These are phyloP conservation scores for Pluvianellus socialis DNA, from an alignment of 2,113 vertebrate genomes.

Conservation along the genomic window DNA sequence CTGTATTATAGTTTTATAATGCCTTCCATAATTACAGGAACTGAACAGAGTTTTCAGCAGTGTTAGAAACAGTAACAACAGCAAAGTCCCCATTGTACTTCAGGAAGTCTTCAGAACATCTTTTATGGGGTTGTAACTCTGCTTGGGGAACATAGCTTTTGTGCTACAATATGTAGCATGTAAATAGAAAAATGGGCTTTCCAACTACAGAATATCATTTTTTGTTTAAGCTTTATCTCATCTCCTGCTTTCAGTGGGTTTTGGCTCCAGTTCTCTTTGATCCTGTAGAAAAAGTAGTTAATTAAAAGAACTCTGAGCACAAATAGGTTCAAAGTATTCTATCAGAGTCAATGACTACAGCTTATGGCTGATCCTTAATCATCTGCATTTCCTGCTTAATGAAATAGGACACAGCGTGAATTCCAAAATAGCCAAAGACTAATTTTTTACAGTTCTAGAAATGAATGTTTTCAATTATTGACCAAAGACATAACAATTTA, in stretches of 20 bases:
- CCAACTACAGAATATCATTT: background rate
- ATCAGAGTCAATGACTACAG: constrained; percentile 22
- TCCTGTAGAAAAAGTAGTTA: constrained; percentile 5
- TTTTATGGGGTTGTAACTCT: background rate
- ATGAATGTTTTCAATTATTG: constrained; percentile 48
- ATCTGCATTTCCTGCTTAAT: constrained; percentile 38
- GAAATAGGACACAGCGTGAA: background rate
- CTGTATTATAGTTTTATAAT: background rate
- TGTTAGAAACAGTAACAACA: background rate
- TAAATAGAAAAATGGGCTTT: background rate
- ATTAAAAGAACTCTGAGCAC: constrained; percentile 20
- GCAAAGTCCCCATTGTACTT: background rate
- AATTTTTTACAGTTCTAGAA: constrained; percentile 13
- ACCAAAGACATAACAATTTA: constrained; percentile 51
- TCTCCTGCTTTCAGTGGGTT: background rate
- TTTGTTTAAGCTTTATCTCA: constrained; percentile 1
- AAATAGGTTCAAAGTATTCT: constrained; percentile 36
- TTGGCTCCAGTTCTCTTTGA: background rate
- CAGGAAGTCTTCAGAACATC: background rate
- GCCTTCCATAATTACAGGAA: background rate
- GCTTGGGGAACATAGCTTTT: background rate
- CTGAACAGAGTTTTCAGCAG: background rate
- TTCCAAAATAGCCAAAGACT: constrained; percentile 27
- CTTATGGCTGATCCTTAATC: constrained; percentile 24
- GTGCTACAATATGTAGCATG: background rate